Evolutionary conservation across 92 coral and sea anemone species (phyloP), one percentile per base, ranked within the genome.

Genomic region (Epizoanthus rinbou): DNA sequence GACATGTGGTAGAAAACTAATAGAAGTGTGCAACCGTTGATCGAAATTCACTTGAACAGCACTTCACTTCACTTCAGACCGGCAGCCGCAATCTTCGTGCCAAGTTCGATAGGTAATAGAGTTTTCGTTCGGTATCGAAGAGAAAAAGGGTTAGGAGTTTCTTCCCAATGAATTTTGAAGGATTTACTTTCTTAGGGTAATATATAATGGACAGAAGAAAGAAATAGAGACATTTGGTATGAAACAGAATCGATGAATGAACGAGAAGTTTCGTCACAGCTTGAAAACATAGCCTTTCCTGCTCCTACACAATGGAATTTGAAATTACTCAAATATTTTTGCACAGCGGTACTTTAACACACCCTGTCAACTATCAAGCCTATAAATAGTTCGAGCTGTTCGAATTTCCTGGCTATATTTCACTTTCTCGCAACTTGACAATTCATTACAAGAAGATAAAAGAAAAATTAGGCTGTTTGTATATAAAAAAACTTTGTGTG

Each of bases 281-380:
- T 22, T 78, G 82, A 62, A 78, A 60, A 62, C 25, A 37, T 54
- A 69, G 15, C 71, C 63, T 54, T n/a, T 75, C 39, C 76, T 72
- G 4, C 35, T 28, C 64, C 54, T 22, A 22, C 52, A 74, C 82
- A 78, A 78, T 78, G 71, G 70, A 78, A 78, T 60, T 43, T 78
- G 71, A 78, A 67, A 78, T 62, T 78, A 60, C 69, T 78, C 82
- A 78, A 78, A 78, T 78, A 62, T 62, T 78, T 78, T 5, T 41
- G 82, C 82, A 62, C 82, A 78, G 82, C 82, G 82, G 82, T 78
- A 62, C 18, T 9, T 39, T 21, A 54, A 18, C 70, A 35, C 13
- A 28, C 16, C 82, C 69, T 47, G 13, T 47, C 13, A 50, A 50
- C 54, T 47, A 47, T 47, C 13, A 50, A 50, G 54, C 11, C 14